phyloP scores from a whole-genome alignment of 2,888 invertebrate species.

The Campoplex nolae region DNA sequence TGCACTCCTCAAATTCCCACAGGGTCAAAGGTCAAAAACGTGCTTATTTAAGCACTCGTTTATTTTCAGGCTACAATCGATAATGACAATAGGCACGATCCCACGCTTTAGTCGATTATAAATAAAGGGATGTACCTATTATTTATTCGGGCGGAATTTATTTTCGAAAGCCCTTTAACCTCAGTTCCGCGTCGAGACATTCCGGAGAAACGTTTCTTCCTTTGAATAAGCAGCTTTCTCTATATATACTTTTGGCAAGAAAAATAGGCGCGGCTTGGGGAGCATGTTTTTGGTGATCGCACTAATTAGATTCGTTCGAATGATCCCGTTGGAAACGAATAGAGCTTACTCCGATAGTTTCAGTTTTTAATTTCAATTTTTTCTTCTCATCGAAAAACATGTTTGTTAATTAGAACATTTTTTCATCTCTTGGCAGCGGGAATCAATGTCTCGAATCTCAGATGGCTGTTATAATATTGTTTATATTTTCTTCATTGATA shows the following conservation, averaged over 20 bases:
- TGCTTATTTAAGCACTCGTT: conserved; percentile 41
- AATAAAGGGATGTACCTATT: conserved; percentile 3
- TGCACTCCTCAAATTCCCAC: conserved; percentile 30
- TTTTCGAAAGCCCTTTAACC: not conserved
- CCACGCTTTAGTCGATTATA: conserved; percentile 1
- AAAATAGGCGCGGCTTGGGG: not conserved
- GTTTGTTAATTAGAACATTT: not conserved
- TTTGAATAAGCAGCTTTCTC: too few relatives aligned
- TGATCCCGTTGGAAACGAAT: not conserved
- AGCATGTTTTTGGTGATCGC: not conserved
- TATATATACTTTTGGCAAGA: not conserved
- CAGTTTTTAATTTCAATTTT: too few relatives aligned
- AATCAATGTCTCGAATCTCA: not conserved
- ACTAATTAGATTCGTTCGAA: not conserved
- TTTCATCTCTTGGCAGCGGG: not conserved
- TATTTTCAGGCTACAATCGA: conserved; percentile 49
- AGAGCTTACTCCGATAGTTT: not conserved
- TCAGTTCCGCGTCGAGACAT: not conserved
- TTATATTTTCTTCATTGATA: not conserved
- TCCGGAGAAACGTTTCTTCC: not conserved
- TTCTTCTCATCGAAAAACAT: not conserved
- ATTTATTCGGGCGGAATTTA: not conserved
- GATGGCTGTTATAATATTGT: not conserved
- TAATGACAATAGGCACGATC: not conserved
- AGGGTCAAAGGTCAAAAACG: conserved; percentile 60